Evolutionary conservation across 2,797 vertebrate genomes (phyloP), one percentile per base, ranked within the genome.

Genomic region (Enteromius unitaeniatus): DNA sequence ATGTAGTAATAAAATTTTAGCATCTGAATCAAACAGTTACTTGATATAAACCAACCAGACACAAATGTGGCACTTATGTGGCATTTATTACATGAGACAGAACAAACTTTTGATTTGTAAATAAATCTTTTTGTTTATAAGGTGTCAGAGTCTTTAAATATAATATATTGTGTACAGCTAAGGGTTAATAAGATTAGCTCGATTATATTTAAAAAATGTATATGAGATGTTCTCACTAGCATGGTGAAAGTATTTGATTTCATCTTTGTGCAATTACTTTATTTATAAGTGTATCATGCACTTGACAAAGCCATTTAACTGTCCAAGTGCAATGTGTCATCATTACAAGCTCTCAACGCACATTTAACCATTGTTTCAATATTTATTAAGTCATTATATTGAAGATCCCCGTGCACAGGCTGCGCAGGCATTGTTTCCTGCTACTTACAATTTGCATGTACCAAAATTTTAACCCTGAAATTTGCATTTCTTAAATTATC

Each of bases 21-120:
- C 0, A 13, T 13, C 34, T 2, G 31, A 37, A 67, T 37, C 19
- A 67, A 65, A 64, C 60, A 9, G 8, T 21, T 21, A 11, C 19
- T 67, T 67, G 6, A 26, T 19, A 49, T 15, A 72, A 49, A 72
- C 14, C 42, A 26, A 49, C 7, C 45, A 49, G 23, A 49, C 45
- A 72, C 45, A 28, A 72, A 72, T 31, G 69, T 19, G 69, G 17
- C 45, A n/a, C n/a, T n/a, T n/a, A n/a, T n/a, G n/a, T n/a, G n/a
- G 15, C 51, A 31, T 74, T 21, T 21, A 6, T 31, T 73, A 13
- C 34, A 34, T 53, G 9, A n/a, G 34, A 9, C 64, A 13, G 34
- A n/a, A 19, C 26, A 51, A 6, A 51, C 9, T 3, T 73, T 51
- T 73, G 26, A 23, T 37, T 53, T 53, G 19, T 21, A 21, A 21